These are phyloP conservation scores for Platorchestia sp. DNA, from an alignment of 1,140 invertebrate species.

Conservation along the genomic window DNA sequence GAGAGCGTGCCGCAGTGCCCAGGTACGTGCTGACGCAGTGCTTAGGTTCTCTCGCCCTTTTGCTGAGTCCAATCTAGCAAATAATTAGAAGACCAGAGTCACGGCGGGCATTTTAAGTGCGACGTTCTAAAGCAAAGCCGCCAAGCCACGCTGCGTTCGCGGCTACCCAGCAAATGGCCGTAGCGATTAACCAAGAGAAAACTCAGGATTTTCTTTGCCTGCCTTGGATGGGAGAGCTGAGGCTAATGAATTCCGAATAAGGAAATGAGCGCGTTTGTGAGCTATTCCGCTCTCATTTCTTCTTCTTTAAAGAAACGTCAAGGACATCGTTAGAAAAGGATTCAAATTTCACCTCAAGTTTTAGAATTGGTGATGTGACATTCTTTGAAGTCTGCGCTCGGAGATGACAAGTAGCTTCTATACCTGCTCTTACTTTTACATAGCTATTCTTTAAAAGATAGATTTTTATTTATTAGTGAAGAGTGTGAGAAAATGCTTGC, in stretches of 20 bases:
- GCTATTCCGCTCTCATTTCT: neutral
- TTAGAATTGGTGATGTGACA: neutral
- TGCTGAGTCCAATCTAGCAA: constrained; percentile 13
- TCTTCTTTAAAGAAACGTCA: neutral
- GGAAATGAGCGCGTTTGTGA: constrained; percentile 35
- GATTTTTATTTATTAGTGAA: neutral
- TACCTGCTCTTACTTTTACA: neutral
- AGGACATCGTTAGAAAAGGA: neutral
- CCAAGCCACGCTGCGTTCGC: neutral
- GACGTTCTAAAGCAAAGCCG: constrained; percentile 13
- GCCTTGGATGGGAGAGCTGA: neutral
- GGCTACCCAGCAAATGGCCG: constrained; percentile 13
- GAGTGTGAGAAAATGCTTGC: no score
- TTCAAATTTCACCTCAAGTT: neutral
- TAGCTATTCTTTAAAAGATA: neutral
- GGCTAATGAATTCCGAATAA: constrained; percentile 32
- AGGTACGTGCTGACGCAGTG: neutral
- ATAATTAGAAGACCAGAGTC: constrained; percentile 23
- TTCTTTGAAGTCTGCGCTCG: neutral
- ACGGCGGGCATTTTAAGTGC: constrained; percentile 37
- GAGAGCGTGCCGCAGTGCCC: no score
- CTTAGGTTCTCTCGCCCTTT: neutral
- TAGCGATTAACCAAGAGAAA: constrained; percentile 35
- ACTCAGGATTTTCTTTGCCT: constrained; percentile 1
- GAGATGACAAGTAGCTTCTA: neutral